Evolutionary conservation across 1,140 invertebrate genomes (phyloP).

Genomic region (Zaprionus kolodkinae): DNA sequence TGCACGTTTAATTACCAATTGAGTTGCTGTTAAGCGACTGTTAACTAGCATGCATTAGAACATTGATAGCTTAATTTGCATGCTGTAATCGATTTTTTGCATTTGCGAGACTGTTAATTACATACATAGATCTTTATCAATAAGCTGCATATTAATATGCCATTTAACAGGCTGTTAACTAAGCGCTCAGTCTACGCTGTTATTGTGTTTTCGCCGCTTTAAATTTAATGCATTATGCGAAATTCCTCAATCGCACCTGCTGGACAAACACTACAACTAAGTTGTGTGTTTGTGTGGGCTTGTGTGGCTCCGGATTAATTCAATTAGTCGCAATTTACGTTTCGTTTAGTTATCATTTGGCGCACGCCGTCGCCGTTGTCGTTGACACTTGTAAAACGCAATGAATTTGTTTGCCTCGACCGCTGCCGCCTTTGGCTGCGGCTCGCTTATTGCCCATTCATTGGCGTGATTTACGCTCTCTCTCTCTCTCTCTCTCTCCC

Average conservation of each 20-base stretch:
- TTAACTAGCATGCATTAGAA: background rate
- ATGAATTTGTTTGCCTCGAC: constrained; percentile 66
- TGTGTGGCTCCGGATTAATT: constrained; percentile 46
- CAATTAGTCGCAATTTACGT: constrained; percentile 79
- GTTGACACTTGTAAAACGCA: constrained; percentile 79
- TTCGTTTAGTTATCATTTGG: constrained; percentile 74
- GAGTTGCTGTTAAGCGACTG: constrained; percentile 1
- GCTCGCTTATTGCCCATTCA: constrained; percentile 46
- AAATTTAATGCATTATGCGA: too few relatives aligned
- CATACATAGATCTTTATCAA: background rate
- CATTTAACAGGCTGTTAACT: background rate
- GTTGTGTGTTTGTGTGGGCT: constrained; percentile 4
- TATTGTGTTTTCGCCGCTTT: too few relatives aligned
- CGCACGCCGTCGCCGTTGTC: constrained; percentile 51
- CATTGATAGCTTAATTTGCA: background rate
- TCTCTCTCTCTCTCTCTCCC: background rate
- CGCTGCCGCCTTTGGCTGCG: constrained; percentile 26
- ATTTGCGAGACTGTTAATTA: background rate
- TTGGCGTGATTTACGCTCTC: constrained; percentile 49
- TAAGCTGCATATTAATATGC: background rate
- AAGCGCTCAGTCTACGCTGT: too few relatives aligned
- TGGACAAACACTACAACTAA: background rate
- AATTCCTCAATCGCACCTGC: too few relatives aligned
- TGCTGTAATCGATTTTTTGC: background rate
- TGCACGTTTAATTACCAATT: background rate